A percentile compares a stretch with the other conserved stretches of the same genome.
Conservation (phyloP, 2,797 vertebrate genomes). For the Poecilia wingei region DNA sequence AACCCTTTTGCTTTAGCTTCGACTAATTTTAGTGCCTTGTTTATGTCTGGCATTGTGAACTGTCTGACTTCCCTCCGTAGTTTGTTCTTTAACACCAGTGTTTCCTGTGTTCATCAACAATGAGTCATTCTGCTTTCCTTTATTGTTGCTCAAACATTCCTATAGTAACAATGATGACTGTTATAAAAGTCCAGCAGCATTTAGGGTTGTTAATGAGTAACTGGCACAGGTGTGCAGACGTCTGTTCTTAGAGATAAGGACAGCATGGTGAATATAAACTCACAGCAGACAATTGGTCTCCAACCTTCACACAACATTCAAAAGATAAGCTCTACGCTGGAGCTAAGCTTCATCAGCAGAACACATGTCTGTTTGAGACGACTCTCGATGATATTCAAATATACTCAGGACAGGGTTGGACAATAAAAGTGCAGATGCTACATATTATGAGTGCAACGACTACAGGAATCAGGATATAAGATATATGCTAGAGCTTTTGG, state of each 20-base stretch:
- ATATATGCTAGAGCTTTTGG: not conserved
- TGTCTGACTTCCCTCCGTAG: slow-evolving; percentile 34
- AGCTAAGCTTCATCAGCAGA: slow-evolving; percentile 37
- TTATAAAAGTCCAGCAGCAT: slow-evolving; percentile 11
- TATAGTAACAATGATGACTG: slow-evolving; percentile 12
- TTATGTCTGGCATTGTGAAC: slow-evolving; percentile 33
- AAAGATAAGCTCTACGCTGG: slow-evolving; percentile 34
- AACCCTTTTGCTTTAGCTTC: slow-evolving; percentile 12
- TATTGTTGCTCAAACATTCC: slow-evolving; percentile 34
- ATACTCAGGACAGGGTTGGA: not conserved
- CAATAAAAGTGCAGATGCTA: slow-evolving; percentile 16
- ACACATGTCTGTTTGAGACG: slow-evolving; percentile 19
- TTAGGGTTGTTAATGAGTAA: slow-evolving; percentile 41
- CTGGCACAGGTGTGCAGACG: slow-evolving; percentile 22
- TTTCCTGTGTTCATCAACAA: slow-evolving; percentile 45
- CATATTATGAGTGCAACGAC: slow-evolving; percentile 3
- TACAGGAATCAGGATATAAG: slow-evolving; percentile 1
- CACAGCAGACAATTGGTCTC: slow-evolving; percentile 33
- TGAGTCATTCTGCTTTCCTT: slow-evolving; percentile 14
- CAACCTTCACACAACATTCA: slow-evolving; percentile 14
- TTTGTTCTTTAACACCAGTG: slow-evolving; percentile 44
- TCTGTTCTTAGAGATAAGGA: slow-evolving; percentile 43
- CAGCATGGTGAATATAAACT: slow-evolving; percentile 30
- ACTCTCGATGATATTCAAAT: slow-evolving; percentile 30
- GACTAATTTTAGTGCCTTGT: slow-evolving; percentile 38